phyloP scores from a whole-genome alignment of 1,140 invertebrate species.

The Drosophila nebulosa region DNA sequence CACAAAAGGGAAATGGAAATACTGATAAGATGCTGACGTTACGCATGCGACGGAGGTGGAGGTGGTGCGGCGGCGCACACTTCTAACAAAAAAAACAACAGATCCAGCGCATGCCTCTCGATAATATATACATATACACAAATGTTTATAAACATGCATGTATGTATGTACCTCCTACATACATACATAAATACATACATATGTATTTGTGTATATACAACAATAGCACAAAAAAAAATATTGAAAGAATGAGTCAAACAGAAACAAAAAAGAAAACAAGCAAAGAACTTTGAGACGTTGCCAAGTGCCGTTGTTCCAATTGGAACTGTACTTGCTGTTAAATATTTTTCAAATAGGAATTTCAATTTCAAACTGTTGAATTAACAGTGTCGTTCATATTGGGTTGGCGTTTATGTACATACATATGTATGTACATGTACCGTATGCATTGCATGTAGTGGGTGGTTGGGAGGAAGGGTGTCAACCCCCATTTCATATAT shows the following conservation, averaged over 20 bases:
- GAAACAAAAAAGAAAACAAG: background rate
- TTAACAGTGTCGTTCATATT: background rate
- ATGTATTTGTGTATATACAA: background rate
- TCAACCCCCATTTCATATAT: background rate
- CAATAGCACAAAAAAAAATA: background rate
- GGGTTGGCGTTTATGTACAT: background rate
- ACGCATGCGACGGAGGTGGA: background rate
- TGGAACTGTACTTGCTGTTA: background rate
- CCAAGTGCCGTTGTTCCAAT: conserved; percentile 1
- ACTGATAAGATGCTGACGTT: background rate
- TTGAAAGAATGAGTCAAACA: background rate
- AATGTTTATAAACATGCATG: background rate
- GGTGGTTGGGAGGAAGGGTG: background rate
- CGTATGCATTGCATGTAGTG: no score
- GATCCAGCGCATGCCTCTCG: background rate
- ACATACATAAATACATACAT: background rate
- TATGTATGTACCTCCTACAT: background rate
- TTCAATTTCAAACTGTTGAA: background rate
- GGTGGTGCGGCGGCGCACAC: background rate
- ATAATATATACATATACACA: background rate
- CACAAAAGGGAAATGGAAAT: background rate
- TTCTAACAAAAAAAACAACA: background rate
- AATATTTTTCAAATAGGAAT: background rate
- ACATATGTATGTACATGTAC: no score
- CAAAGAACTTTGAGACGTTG: background rate